Evolutionary conservation across 1,140 invertebrate genomes (phyloP).

Genomic region (Sycobia sp.): DNA sequence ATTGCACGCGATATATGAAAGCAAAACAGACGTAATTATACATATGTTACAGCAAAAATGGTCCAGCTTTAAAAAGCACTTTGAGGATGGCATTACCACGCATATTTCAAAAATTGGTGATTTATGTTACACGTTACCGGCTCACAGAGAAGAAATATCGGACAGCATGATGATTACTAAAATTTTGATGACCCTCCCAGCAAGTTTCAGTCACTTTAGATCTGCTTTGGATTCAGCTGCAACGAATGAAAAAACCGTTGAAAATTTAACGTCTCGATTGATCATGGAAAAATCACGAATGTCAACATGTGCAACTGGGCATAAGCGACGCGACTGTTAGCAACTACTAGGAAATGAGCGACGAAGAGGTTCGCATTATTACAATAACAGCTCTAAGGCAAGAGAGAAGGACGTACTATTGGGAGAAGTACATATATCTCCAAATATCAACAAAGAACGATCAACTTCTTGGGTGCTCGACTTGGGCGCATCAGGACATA

Average conservation of each 20-base stretch:
- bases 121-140: constrained; percentile 33
- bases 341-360: neutral
- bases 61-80: constrained; percentile 25
- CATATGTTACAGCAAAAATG: constrained; percentile 32
- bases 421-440: constrained; percentile 7
- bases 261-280: constrained; percentile 38
- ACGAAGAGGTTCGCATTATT: no score
- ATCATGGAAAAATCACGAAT: constrained; percentile 39
- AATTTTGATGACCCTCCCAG: constrained; percentile 42
- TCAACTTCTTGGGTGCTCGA: constrained; percentile 36
- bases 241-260: constrained; percentile 36
- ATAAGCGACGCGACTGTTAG: no score
- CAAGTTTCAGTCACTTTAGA: constrained; percentile 39
- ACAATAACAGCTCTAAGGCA: no score
- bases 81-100: constrained; percentile 25
- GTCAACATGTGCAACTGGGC: no score
- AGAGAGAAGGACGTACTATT: no score
- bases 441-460: constrained; percentile 17
- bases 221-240: constrained; percentile 43
- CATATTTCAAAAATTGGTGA: no score
- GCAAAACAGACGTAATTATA: constrained; percentile 42
- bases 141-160: constrained; percentile 38
- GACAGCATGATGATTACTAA: constrained; percentile 45
- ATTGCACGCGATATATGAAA: constrained; percentile 44
- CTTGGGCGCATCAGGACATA: constrained; percentile 42